Base-by-base conservation (phyloP, 2,888 invertebrate species). In the Drosophila koepferae region DNA sequence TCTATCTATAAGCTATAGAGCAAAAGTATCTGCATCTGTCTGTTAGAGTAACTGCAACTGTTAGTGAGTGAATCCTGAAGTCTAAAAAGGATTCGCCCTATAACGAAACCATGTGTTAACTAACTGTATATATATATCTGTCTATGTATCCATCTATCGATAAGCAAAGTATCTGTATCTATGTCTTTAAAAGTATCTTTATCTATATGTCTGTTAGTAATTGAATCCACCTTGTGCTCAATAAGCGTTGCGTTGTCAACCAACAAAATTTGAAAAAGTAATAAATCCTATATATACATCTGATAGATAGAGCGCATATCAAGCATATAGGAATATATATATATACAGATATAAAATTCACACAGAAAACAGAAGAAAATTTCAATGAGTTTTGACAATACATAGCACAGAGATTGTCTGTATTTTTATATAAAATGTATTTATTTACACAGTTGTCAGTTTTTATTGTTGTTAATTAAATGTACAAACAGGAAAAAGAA, bases 361-460 rank as follows among this genome's bases (percentile, higher is more conserved):
- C n/a, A 23, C 64, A 55, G 51, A 63, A 74, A 63, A 74, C 77
- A 73, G 34, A 60, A 58, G 75, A 48, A 75, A 36, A 75, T 69
- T 84, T 69, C 72, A 82, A 84, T 86, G 58, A 86, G 82, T 80
- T 86, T 86, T 76, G 86, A 84, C 84, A 84, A 84, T 84, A 84
- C 80, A 76, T 64, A 78, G 71, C 78, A 72, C 82, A 78, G 68
- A 84, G 81, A 82, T 78, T 80, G 61, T 73, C 80, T 85, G 87
- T 86, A 86, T 86, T 87, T 86, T 86, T 86, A 81, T 87, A 86
- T 18, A 60, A 72, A 84, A 84, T 75, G 76, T 87, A 85, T 83
- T 83, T 83, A 83, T 81, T 83, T 87, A 82, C 69, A 72, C 67
- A 55, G 40, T 49, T 61, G 60, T 64, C 72, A 34, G 48, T 67